A percentile compares a stretch with the other conserved stretches of the same genome.
Evolutionary conservation across 2,797 vertebrate species (phyloP).

Genomic region (Microcaecilia unicolor): DNA sequence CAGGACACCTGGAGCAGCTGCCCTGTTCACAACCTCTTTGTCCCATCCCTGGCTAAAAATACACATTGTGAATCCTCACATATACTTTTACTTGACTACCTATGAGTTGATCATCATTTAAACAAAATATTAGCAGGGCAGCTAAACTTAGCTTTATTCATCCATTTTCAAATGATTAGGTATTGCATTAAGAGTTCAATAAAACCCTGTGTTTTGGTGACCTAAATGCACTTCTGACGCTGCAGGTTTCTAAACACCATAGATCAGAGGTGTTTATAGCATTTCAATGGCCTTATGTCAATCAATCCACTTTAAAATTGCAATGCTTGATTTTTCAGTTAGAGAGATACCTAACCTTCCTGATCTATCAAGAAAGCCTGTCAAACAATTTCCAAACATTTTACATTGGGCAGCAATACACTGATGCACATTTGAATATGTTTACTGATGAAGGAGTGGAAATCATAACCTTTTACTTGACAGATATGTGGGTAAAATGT

Average conservation of each 20-base stretch:
- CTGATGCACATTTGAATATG: conserved; percentile 48
- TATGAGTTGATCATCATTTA: conserved; percentile 6
- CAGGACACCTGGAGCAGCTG: too few relatives aligned
- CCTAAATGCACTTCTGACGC: conserved; percentile 1
- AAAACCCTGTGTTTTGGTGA: conserved; percentile 14
- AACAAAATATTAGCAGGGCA: conserved; percentile 15
- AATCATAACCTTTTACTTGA: conserved; percentile 63
- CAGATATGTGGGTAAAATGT: conserved; percentile 53
- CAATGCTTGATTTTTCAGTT: neutral
- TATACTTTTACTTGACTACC: too few relatives aligned
- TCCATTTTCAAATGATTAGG: conserved; percentile 16
- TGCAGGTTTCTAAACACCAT: conserved; percentile 1
- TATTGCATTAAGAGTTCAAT: conserved; percentile 10
- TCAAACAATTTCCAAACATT: conserved; percentile 24
- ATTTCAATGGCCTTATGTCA: neutral
- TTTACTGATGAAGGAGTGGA: conserved; percentile 51
- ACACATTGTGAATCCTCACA: too few relatives aligned
- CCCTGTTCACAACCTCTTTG: too few relatives aligned
- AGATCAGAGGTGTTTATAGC: conserved; percentile 5
- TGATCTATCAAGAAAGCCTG: conserved; percentile 8
- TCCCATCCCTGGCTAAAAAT: too few relatives aligned
- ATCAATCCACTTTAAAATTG: neutral
- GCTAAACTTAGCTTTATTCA: conserved; percentile 22
- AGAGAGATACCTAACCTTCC: neutral
- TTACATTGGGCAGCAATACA: conserved; percentile 24